Evolutionary conservation across 2,888 invertebrate species (phyloP).

Genomic region (Acanthococcus lagerstroemiae): DNA sequence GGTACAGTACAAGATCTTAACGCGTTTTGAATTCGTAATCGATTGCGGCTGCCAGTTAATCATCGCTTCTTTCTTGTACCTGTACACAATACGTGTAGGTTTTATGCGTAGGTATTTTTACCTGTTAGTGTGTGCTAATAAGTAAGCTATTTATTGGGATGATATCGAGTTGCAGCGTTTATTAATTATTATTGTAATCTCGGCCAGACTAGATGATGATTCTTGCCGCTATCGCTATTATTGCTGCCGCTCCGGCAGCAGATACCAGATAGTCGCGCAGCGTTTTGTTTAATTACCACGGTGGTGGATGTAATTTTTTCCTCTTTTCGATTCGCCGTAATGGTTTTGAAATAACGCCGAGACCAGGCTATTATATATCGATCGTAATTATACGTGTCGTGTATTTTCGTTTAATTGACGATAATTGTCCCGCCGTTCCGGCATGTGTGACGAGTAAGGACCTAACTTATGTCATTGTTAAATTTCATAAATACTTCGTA

Average conservation of each 20-base stretch:
- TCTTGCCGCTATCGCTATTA: background rate
- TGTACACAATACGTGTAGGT: conserved; percentile 27
- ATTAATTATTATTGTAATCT: conserved; percentile 13
- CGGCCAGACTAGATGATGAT: too few relatives aligned
- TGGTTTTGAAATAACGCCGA: background rate
- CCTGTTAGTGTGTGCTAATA: conserved; percentile 24
- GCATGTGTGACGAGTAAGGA: too few relatives aligned
- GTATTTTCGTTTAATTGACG: background rate
- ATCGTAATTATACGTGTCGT: background rate
- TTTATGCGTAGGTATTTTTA: conserved; percentile 29
- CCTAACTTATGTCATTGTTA: background rate
- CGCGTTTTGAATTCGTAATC: conserved; percentile 29
- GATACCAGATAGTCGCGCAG: too few relatives aligned
- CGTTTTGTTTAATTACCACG: too few relatives aligned
- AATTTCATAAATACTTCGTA: too few relatives aligned
- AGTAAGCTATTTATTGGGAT: conserved; percentile 31
- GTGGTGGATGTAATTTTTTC: too few relatives aligned
- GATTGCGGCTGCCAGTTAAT: conserved; percentile 28
- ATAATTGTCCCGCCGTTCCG: too few relatives aligned
- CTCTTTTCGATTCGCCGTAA: background rate
- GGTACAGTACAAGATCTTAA: conserved; percentile 15
- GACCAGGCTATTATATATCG: background rate
- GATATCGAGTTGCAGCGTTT: conserved; percentile 20
- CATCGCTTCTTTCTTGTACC: conserved; percentile 18
- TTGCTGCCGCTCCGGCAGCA: too few relatives aligned